These are phyloP conservation scores for Gorsachius magnificus DNA, from an alignment of 2,797 vertebrate genomes.

Conservation along the genomic window DNA sequence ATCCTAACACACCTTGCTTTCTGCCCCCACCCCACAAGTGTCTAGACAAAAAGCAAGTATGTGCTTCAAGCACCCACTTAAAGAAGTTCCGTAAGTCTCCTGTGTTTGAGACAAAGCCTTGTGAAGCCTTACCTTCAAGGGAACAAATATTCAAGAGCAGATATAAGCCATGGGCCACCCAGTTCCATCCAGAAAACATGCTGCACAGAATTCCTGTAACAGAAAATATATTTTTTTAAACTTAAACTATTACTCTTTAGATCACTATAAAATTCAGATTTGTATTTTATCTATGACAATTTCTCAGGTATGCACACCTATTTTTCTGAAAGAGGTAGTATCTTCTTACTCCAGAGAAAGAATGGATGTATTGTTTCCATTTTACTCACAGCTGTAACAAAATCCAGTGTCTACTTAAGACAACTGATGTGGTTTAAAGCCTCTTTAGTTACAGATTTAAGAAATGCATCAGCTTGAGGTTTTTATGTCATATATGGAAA, in stretches of 20 bases:
- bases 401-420: not conserved
- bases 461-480: not conserved
- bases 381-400: not conserved
- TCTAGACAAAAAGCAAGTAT: not conserved
- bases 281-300: not conserved
- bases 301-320: not conserved
- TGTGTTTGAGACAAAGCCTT: not conserved
- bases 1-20: not conserved
- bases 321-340: not conserved
- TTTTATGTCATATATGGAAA: not conserved
- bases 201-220: constrained; percentile 61
- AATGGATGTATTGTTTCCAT: not conserved
- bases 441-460: not conserved
- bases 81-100: not conserved
- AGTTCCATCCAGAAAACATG: constrained; percentile 64
- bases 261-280: not conserved
- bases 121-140: constrained; percentile 64
- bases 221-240: not conserved
- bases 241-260: not conserved
- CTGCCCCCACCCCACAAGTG: not conserved
- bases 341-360: not conserved
- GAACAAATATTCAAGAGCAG: constrained; percentile 51
- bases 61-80: rapidly evolving
- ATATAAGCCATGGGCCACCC: constrained; percentile 34
- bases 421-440: not conserved